These are phyloP conservation scores for Melanotaenia parkinsoni DNA, from an alignment of 2,797 vertebrate genomes.

Conservation along the genomic window DNA sequence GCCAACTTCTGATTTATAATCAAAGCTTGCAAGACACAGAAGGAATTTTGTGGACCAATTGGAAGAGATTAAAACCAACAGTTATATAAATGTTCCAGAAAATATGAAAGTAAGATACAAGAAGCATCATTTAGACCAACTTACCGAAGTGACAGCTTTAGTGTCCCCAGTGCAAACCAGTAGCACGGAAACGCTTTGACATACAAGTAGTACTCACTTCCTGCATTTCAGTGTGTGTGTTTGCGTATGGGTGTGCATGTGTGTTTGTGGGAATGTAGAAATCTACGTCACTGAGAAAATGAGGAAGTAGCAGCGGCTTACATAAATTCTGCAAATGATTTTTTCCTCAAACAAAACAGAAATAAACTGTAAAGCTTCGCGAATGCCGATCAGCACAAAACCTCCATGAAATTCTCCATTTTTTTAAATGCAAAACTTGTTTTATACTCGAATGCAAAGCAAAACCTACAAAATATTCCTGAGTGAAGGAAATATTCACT, in stretches of 20 bases:
- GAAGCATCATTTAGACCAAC: slow-evolving; percentile 17
- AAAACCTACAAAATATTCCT: no score
- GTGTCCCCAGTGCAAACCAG: slow-evolving; percentile 44
- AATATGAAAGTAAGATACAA: slow-evolving; percentile 2
- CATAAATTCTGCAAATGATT: not conserved
- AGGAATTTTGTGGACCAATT: not conserved
- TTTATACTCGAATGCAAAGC: no score
- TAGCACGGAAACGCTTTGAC: slow-evolving; percentile 52
- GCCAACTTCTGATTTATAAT: slow-evolving; percentile 2
- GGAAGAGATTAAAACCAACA: not conserved
- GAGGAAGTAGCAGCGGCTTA: slow-evolving; percentile 9
- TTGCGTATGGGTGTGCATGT: slow-evolving; percentile 4
- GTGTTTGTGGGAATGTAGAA: slow-evolving; percentile 5
- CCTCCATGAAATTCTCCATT: not conserved
- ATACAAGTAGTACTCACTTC: slow-evolving; percentile 61
- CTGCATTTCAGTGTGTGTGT: slow-evolving; percentile 47
- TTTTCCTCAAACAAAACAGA: not conserved
- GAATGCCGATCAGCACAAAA: not conserved
- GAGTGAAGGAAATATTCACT: no score
- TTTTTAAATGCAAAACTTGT: no score
- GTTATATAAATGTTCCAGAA: not conserved
- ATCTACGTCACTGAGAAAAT: not conserved
- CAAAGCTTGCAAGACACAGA: not conserved
- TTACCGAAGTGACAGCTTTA: slow-evolving; percentile 38
- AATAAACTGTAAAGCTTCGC: not conserved